Base-by-base conservation (phyloP, 2,888 invertebrate genomes). In the Achlya flavicornis region DNA sequence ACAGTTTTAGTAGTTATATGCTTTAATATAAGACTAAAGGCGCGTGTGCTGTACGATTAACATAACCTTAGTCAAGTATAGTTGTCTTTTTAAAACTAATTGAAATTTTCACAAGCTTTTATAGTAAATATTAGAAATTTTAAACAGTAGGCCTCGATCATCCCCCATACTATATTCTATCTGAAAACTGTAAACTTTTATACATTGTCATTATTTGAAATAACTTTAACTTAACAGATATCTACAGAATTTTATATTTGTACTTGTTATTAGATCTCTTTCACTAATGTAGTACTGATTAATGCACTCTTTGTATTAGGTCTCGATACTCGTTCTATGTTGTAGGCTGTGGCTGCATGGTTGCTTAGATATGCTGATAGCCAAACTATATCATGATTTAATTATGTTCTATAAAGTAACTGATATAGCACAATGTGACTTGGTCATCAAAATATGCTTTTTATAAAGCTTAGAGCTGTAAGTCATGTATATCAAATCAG, bases 51-150 rank as follows among this genome's bases (percentile, higher is more conserved):
- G 35, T 35, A 0, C 35, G 7, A 35, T 35, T 35, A 7, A 26
- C 26, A 26, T 26, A 26, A 35, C 35, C 35, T 35, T 35, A 57
- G 57, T 12, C 5, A 2, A 16, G 35, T 57, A 3, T 32, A 26
- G 32, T 2, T 53, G 53, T 19, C 16, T 19, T 53, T 53, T 53
- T 19, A 19, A 53, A 53, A 53, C n/a, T 4, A 19, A 10, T 19
- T 41, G 7, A 53, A 53, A 53, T 53, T 19, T 19, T 53, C 53
- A 53, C 53, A 53, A 53, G 53, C 53, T 53, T 53, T 19, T 19
- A 53, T 53, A 53, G 53, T 19, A 53, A 19, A 8, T 53, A 19
- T 53, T 53, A 16, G 53, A 53, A 46, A 53, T 53, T 53, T 19
- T 19, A 53, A 53, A 19, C 19, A 10, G n/a, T 53, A 53, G 53